Percentiles rank a stretch among this genome's conserved stretches.
These are phyloP conservation scores for Euwallacea fornicatus DNA, from an alignment of 1,140 invertebrate species.

Conservation along the genomic window DNA sequence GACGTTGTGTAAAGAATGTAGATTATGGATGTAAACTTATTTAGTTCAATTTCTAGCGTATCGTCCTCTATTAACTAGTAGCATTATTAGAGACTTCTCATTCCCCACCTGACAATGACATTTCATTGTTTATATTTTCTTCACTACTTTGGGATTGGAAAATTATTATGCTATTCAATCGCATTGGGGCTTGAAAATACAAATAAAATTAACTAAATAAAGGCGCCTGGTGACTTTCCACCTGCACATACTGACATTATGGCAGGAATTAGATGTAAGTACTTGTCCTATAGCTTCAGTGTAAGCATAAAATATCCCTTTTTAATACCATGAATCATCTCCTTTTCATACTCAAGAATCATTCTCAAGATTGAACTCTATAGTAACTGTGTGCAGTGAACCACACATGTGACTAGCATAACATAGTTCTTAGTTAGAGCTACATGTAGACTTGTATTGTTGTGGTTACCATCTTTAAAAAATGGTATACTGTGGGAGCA, in stretches of 20 bases:
- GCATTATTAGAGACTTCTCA: too few species aligned
- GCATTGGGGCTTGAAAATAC: not conserved
- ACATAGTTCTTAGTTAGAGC: not conserved
- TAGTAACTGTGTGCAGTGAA: not conserved
- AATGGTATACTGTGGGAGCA: too few species aligned
- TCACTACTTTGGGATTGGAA: not conserved
- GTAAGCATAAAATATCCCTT: not conserved
- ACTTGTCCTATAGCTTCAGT: not conserved
- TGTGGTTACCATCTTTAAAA: too few species aligned
- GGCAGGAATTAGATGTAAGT: constrained; percentile 38
- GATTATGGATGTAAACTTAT: too few species aligned
- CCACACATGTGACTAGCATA: not conserved
- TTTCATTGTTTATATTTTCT: constrained; percentile 4
- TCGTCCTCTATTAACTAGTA: too few species aligned
- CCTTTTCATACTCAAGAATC: not conserved
- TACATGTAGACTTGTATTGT: not conserved
- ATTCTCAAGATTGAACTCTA: not conserved
- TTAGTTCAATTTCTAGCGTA: too few species aligned
- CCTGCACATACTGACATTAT: not conserved
- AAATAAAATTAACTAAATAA: not conserved
- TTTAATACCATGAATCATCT: not conserved
- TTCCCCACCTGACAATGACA: too few species aligned
- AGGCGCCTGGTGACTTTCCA: not conserved
- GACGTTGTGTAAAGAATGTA: too few species aligned
- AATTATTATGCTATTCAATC: not conserved